These are phyloP conservation scores for Habroteleia sp. DNA, from an alignment of 2,888 invertebrate species.

Conservation along the genomic window DNA sequence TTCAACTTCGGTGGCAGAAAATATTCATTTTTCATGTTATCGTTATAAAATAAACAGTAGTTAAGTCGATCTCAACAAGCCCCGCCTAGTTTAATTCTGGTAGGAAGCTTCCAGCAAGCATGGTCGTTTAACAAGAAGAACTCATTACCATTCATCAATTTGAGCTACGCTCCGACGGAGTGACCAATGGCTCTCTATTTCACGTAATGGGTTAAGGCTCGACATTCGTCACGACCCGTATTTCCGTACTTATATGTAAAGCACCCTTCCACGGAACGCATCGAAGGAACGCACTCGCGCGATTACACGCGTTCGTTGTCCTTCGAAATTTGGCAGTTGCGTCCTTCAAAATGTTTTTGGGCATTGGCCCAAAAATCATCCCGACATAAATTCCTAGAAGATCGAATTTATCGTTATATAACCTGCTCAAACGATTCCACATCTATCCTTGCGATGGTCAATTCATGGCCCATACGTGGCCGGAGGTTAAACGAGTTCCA, in stretches of 20 bases:
- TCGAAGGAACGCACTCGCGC: conserved; percentile 12
- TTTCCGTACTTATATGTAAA: conserved; percentile 74
- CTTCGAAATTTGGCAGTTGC: not conserved
- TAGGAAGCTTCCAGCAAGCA: conserved; percentile 65
- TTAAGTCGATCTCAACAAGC: conserved; percentile 15
- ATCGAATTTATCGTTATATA: not conserved
- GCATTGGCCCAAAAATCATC: too few relatives aligned
- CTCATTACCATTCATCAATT: conserved; percentile 82
- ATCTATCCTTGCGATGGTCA: conserved; percentile 32
- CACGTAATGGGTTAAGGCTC: conserved; percentile 79
- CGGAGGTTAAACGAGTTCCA: conserved; percentile 79
- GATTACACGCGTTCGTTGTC: not conserved
- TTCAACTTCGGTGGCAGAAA: too few relatives aligned
- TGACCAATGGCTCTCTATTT: conserved; percentile 81
- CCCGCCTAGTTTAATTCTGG: conserved; percentile 69
- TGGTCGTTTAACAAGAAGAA: conserved; percentile 80
- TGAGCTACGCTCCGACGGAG: conserved; percentile 79
- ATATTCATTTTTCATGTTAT: conserved; percentile 24
- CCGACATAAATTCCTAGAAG: too few relatives aligned
- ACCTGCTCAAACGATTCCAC: conserved; percentile 6
- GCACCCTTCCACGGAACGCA: conserved; percentile 64
- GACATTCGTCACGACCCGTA: conserved; percentile 79
- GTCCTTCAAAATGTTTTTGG: too few relatives aligned
- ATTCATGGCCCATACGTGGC: conserved; percentile 67
- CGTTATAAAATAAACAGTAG: conserved; percentile 22